Conservation (phyloP, 1,140 invertebrate species). For the Trichonephila clavata region DNA sequence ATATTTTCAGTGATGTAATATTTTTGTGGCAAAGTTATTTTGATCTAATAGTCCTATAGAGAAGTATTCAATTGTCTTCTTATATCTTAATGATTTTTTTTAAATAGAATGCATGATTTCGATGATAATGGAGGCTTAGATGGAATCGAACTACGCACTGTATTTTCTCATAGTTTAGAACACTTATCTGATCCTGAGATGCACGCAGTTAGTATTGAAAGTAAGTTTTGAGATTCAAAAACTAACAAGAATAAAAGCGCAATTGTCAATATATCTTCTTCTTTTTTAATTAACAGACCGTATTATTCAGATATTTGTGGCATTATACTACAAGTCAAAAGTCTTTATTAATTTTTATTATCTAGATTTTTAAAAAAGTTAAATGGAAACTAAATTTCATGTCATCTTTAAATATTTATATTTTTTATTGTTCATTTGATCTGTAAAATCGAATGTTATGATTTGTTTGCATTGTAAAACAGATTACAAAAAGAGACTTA, state of each 20-base stretch:
- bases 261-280: too few relatives aligned
- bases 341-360: too few relatives aligned
- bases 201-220: background rate
- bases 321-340: too few relatives aligned
- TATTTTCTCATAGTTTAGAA: constrained; percentile 17
- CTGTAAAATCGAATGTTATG: too few relatives aligned
- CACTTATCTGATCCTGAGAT: background rate
- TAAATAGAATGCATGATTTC: constrained; percentile 59
- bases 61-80: background rate
- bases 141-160: constrained; percentile 44
- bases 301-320: too few relatives aligned
- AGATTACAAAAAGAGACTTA: too few relatives aligned
- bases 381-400: too few relatives aligned
- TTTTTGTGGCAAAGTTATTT: background rate
- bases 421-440: too few relatives aligned
- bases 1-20: too few relatives aligned
- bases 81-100: background rate
- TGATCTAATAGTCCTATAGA: background rate
- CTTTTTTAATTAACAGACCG: background rate
- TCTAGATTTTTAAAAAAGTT: too few relatives aligned
- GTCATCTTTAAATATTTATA: too few relatives aligned
- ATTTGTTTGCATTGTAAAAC: too few relatives aligned
- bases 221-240: background rate
- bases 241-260: background rate
- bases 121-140: constrained; percentile 62